Evolutionary conservation across 2,888 invertebrate genomes (phyloP), one percentile per base, ranked within the genome.

Genomic region (Caprella mutica): DNA sequence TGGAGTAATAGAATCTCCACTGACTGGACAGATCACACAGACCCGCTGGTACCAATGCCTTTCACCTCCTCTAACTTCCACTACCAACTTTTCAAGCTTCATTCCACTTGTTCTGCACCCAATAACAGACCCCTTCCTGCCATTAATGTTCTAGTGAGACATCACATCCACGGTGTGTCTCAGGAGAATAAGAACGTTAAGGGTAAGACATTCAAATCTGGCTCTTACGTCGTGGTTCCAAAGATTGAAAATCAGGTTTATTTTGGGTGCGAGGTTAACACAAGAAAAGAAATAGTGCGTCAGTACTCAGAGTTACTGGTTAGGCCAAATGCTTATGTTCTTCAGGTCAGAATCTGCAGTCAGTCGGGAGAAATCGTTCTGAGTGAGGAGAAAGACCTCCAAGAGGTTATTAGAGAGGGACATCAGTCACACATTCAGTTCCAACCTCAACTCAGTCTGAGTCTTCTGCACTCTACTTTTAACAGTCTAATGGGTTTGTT

Each of bases 211-310:
- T 48, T 48, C 30, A 50, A 55, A 19, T 26, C 48, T 27, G 52
- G 55, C 30, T 38, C 59, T 17, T 64, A 55, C 35, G 40, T 60
- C 2, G 27, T 57, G 0, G 52, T 43, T 23, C 44, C 63, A 9
- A 64, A 64, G 30, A 42, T 46, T 27, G 63, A 64, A 52, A 55
- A 52, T 35, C 59, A 64, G 48, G 23, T 53, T 21, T 64, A 48
- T 40, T 64, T 64, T 50, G 63, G 63, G 3, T 55, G 55, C 40
- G 63, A 64, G 51, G 63, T 64, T 3, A 59, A 57, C 55, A 60
- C 57, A 2, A 21, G 52, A 19, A 54, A 57, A 8, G 63, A 64
- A 39, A 58, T 64, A 8, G 53, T 57, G 23, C 58, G 60, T 23
- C 59, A 64, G 27, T 64, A 58, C 57, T 29, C 56, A 39, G 23